Base-by-base conservation (phyloP, 2,888 invertebrate species). In the Melinaea marsaeus region DNA sequence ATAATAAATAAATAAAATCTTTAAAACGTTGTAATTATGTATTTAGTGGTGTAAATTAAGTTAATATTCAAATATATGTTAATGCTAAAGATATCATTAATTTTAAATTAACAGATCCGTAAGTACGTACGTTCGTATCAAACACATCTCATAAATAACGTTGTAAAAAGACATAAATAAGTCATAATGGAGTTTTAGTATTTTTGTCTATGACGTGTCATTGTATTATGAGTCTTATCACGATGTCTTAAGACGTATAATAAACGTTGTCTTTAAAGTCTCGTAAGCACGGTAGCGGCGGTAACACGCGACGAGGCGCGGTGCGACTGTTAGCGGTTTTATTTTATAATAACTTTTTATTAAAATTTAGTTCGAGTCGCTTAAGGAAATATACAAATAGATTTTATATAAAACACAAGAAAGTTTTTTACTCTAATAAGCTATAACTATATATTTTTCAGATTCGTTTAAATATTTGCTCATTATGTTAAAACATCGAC, bases 221-320 rank as follows among this genome's bases (percentile, higher is more conserved):
- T 42, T 60, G 54, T 37, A 45, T 34, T 61, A 51, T 7, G 34
- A 58, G 54, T 22, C 57, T 54, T 13, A 51, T 42, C 45, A 54
- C 57, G 45, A 45, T 32, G 54, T 32, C 6, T 9, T 51, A 51
- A 32, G 51, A 51, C 32, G 22, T 51, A 32, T 51, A 32, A 7
- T 51, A 51, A 9, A 32, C 32, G 7, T 32, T 6, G 6, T 51
- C 32, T 32, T 51, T 32, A 5, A 81, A 70, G 79, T 85, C 83
- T 84, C 85, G 85, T 81, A 83, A 72, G 74, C 63, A 64, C 67
- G 66, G 68, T 69, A 69, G 66, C 71, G 73, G 65, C 69, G 66
- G 64, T 64, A 73, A 69, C 78, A 75, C 77, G 78, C 78, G 75
- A 73, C 58, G 37, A 57, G 46, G 74, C 70, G 62, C 63, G n/a